Percentiles rank a stretch among this genome's conserved stretches.
Evolutionary conservation across 1,140 invertebrate species (phyloP).

Genomic region (Leguminivora glycinivorella): DNA sequence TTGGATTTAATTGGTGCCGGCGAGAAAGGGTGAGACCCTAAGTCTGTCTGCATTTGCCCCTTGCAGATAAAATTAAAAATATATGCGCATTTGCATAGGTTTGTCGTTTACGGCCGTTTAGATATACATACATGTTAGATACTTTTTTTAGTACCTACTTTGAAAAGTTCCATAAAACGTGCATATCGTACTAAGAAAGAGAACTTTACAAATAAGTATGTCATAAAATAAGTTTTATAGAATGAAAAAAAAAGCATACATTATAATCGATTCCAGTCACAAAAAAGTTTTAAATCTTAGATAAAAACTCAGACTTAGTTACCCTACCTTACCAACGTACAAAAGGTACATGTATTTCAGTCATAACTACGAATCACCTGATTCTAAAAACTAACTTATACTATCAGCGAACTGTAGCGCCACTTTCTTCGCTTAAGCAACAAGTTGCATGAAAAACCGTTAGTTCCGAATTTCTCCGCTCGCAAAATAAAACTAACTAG

Average conservation of each 20-base stretch:
- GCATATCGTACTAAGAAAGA: no score
- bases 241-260: not conserved
- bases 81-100: conserved; percentile 50
- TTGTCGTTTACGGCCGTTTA: conserved; percentile 30
- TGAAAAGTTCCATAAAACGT: no score
- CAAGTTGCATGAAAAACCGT: not conserved
- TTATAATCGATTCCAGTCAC: not conserved
- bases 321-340: not conserved
- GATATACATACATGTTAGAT: not conserved
- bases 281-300: not conserved
- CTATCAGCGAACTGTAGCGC: not conserved
- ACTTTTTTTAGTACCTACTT: not conserved
- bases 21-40: conserved; percentile 47
- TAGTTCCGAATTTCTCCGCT: not conserved
- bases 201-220: no score
- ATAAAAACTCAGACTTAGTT: not conserved
- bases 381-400: not conserved
- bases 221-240: no score
- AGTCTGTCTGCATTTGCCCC: conserved; percentile 39
- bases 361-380: not conserved
- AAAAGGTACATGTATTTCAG: no score
- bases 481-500: not conserved
- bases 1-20: conserved; percentile 29
- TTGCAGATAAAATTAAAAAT: conserved; percentile 60
- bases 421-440: not conserved